Base-by-base conservation (phyloP, 2,113 vertebrate genomes). In the Indicator maculatus region DNA sequence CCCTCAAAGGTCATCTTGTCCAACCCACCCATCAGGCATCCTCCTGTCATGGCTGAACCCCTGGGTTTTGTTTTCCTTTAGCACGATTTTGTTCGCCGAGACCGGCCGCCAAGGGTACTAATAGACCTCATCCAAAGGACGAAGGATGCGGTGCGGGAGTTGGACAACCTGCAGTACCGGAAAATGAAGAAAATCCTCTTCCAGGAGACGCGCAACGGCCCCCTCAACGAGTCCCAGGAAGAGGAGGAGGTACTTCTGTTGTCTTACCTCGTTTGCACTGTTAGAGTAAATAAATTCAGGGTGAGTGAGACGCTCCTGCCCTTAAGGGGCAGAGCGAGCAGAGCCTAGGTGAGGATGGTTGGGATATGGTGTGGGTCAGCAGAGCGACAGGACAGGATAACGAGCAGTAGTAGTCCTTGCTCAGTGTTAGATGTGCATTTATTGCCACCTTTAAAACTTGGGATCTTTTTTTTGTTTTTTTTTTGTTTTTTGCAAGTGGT, bases 141-240 rank as follows among this genome's bases (percentile, higher is more conserved):
- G 45, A 99, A 99, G 97, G 99, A 99, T 90, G 99, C 99, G 1
- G 99, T 99, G 53, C 98, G 99, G 16, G 99, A 99, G 82, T 95
- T 99, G 95, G 99, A 99, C 96, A 99, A 99, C 95, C 97, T 99
- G 81, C 99, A 99, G 97, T 99, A 99, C 97, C 98, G 99, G 88
- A 99, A 99, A 98, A 99, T 99, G 99, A 99, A 99, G 97, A 99
- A 99, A 94, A 99, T 99, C 94, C 99, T 99, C 30, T 99, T 99
- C 98, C 99, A 99, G 83, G 99, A 99, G 97, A 98, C 98, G 9
- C 98, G 98, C 91, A 99, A 99, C 1, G 99, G 99, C 38, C 98
- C 99, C 14, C 97, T 99, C 96, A 99, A 98, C 24, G 99, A 99
- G 95, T 99, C 98, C 70, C 99, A 99, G 80, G 99, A 99, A 89